Percentiles rank a stretch among this genome's conserved stretches.
Evolutionary conservation across 1,140 invertebrate genomes (phyloP).

Genomic region (Hycleus cichorii): DNA sequence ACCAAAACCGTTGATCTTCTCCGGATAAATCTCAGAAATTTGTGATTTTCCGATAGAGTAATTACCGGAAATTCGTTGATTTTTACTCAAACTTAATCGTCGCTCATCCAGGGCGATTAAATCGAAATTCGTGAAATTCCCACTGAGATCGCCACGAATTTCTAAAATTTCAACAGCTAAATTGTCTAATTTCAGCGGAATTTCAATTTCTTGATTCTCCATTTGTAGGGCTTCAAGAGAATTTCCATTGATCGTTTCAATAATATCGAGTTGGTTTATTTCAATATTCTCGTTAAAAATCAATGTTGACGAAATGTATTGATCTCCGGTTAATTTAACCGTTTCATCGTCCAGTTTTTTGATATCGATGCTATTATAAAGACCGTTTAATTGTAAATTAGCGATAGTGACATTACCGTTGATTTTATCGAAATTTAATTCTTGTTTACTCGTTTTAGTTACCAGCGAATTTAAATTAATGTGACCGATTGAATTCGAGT

Average conservation of each 20-base stretch:
- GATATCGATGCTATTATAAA: conserved; percentile 39
- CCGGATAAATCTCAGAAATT: not conserved
- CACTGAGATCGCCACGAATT: conserved; percentile 27
- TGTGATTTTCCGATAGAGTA: conserved; percentile 15
- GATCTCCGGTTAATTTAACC: conserved; percentile 36
- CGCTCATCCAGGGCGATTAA: conserved; percentile 24
- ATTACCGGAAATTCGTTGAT: conserved; percentile 27
- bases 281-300: conserved; percentile 32
- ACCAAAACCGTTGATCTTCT: conserved; percentile 11
- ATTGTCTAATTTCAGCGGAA: too few species aligned
- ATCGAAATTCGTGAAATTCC: conserved; percentile 27
- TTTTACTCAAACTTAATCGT: conserved; percentile 28
- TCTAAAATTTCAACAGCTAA: conserved; percentile 19
- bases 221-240: too few species aligned
- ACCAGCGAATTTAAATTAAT: conserved; percentile 40
- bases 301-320: conserved; percentile 29
- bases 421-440: conserved; percentile 34
- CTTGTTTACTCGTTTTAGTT: conserved; percentile 40
- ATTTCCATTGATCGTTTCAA: conserved; percentile 28
- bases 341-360: conserved; percentile 35
- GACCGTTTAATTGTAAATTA: conserved; percentile 32
- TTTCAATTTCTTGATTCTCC: too few species aligned
- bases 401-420: conserved; percentile 42
- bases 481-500: conserved; percentile 38
- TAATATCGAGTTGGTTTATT: conserved; percentile 27